phyloP scores from a whole-genome alignment of 2,113 vertebrate species.

The Pterocles burchelli region DNA sequence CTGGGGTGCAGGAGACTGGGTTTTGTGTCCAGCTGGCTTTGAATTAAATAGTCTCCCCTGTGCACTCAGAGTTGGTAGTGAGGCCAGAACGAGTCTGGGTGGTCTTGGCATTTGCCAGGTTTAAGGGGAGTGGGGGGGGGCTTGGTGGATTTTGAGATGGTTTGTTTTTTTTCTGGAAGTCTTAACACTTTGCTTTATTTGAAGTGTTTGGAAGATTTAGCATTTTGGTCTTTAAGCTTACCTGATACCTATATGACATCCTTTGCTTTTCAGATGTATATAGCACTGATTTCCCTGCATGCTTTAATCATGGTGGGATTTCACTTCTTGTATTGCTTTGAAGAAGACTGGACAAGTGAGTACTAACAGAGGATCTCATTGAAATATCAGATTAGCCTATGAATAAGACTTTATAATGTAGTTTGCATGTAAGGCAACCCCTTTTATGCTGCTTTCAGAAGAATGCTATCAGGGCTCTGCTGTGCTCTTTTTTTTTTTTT shows the following conservation, averaged over 20 bases:
- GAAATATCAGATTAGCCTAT: not conserved
- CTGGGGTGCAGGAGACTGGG: not conserved
- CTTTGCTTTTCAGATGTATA: conserved; percentile 92
- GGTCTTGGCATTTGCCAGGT: not conserved
- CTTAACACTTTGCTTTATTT: not conserved
- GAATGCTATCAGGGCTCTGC: not conserved
- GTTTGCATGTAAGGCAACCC: not conserved
- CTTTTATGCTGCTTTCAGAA: not conserved
- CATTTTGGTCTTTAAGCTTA: not conserved
- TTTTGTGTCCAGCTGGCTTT: not conserved
- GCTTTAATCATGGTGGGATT: conserved; percentile 92
- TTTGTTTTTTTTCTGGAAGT: not conserved
- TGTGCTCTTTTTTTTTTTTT: not conserved
- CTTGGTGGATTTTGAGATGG: not conserved
- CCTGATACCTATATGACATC: not conserved
- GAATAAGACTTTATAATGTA: not conserved
- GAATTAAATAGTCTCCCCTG: not conserved
- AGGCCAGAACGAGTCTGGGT: not conserved
- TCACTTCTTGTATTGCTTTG: conserved; percentile 95
- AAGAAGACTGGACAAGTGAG: conserved; percentile 97
- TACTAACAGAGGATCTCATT: conserved; percentile 16
- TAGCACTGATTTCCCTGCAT: conserved; percentile 95
- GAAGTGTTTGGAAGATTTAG: not conserved
- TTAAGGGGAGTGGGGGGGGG: not conserved
- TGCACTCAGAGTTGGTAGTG: not conserved